Conservation (phyloP, 2,888 invertebrate genomes). For the Campoletis raptor region DNA sequence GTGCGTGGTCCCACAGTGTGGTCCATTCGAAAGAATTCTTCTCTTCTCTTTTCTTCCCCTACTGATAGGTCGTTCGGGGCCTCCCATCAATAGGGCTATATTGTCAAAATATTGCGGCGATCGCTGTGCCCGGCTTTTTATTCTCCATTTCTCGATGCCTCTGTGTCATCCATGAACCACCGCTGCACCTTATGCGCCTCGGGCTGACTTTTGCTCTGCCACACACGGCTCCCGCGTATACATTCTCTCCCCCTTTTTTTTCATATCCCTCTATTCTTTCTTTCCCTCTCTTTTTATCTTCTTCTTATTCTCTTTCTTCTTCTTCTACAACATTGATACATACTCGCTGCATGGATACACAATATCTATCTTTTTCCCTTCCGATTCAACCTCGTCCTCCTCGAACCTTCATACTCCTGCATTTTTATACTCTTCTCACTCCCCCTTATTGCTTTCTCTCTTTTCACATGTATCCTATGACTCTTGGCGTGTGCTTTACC, state of each 20-base stretch:
- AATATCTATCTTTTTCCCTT: constrained; percentile 51
- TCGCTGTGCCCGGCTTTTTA: constrained; percentile 77
- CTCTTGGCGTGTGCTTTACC: constrained; percentile 57
- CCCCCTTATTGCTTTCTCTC: background rate
- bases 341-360: constrained; percentile 27
- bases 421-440: constrained; percentile 41
- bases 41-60: constrained; percentile 68
- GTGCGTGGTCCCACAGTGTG: constrained; percentile 59
- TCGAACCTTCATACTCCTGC: constrained; percentile 34
- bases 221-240: constrained; percentile 54
- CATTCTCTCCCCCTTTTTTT: constrained; percentile 64
- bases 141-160: constrained; percentile 69
- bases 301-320: no score
- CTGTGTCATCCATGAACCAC: constrained; percentile 54
- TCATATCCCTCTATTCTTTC: constrained; percentile 42
- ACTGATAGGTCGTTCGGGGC: constrained; percentile 72
- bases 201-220: constrained; percentile 67
- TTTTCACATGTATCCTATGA: background rate
- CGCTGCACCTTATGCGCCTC: constrained; percentile 68
- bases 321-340: constrained; percentile 39
- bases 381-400: constrained; percentile 26
- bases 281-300: constrained; percentile 32
- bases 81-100: constrained; percentile 80
- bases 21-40: constrained; percentile 69
- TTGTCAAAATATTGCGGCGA: constrained; percentile 85